phyloP scores from a whole-genome alignment of 2,113 vertebrate species.

The Syrrhaptes paradoxus region DNA sequence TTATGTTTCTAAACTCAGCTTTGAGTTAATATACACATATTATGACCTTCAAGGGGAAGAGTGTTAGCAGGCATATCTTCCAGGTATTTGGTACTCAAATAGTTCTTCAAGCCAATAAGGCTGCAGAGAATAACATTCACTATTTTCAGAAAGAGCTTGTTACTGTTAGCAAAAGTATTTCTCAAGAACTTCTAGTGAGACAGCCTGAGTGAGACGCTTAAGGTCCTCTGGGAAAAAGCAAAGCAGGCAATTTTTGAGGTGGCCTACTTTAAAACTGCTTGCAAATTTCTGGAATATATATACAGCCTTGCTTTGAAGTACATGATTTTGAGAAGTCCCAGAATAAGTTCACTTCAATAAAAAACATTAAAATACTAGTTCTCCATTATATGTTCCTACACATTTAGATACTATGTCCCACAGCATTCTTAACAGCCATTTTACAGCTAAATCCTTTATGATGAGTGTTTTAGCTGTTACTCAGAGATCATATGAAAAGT shows the following conservation, averaged over 20 bases:
- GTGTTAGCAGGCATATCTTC: background rate
- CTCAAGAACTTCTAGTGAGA: background rate
- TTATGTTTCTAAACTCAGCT: background rate
- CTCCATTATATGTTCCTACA: background rate
- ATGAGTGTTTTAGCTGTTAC: background rate
- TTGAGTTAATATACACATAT: background rate
- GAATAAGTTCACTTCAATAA: background rate
- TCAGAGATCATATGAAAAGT: background rate
- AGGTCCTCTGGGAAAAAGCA: background rate
- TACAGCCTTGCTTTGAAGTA: background rate
- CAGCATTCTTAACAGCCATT: background rate
- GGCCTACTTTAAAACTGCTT: background rate
- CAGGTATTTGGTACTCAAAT: background rate
- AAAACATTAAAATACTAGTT: background rate
- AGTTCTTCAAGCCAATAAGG: background rate
- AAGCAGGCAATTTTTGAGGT: background rate
- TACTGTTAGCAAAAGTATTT: background rate
- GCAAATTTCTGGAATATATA: background rate
- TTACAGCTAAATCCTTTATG: background rate
- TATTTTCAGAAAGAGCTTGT: slow-evolving; percentile 7
- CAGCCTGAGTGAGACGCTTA: background rate
- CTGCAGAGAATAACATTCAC: background rate
- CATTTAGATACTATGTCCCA: background rate
- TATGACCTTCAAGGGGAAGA: background rate
- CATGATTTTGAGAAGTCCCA: background rate